Base-by-base conservation (phyloP, 2,113 vertebrate genomes). In the Sinocyclocheilus anshuiensis region DNA sequence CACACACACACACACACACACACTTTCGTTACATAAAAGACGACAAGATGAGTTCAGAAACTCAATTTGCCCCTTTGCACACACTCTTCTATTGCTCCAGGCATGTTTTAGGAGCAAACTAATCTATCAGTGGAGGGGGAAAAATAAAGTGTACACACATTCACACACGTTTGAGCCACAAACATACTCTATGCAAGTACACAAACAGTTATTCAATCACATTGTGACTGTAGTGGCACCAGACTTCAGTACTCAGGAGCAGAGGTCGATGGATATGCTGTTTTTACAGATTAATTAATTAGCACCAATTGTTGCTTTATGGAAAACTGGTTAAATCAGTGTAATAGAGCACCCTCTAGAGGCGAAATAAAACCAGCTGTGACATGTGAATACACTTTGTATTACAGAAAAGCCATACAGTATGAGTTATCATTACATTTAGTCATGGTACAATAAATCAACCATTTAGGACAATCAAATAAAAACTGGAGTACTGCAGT, bases 131-230 rank as follows among this genome's bases (percentile, higher is more conserved):
- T 83, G 59, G 20, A n/a, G 77, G 50, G 65, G 4, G 20, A 11
- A 36, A 74, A 36, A 36, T 5, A 36, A 48, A 80, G 24, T 61
- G 55, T 50, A n/a, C 24, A 48, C 69, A 77, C 45, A 48, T 10
- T 33, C 45, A 55, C 53, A 80, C 80, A 81, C 59, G 72, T 84
- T 53, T 45, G 72, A 53, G 74, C 67, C 87, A 39, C 55, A 75
- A 71, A 75, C 77, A 84, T n/a, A 65, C 83, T 29, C 24, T 82
- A 81, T 22, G 42, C 85, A 81, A 48, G 77, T 16, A 39, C 39
- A 48, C 24, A 55, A 59, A 57, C 7, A 20, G 12, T 69, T 3
- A 1, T 67, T 13, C 26, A 33, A 45, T 75, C 81, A 84, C 50
- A 4, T 86, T 90, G 89, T 26, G 6, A 12, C 61, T 65, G 24